These are phyloP conservation scores for Ophioderma brevispina DNA, from an alignment of 35 echinoderm and acorn worm genomes.

Conservation along the genomic window DNA sequence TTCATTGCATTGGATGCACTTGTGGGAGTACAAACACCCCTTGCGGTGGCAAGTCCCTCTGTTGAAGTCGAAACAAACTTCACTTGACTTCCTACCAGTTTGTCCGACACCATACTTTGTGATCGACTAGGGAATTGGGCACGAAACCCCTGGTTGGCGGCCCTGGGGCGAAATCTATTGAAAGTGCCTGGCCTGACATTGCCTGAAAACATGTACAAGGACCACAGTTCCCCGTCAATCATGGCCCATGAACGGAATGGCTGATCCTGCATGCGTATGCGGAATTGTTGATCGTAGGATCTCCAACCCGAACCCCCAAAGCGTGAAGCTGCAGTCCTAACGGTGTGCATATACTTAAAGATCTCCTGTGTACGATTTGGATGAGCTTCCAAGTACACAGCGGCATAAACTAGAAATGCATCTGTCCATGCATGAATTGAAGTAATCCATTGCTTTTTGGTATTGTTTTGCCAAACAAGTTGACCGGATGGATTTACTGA, in stretches of 20 bases:
- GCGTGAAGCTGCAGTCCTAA: neutral
- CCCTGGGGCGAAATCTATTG: too few relatives aligned
- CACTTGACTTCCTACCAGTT: too few relatives aligned
- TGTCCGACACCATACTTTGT: too few relatives aligned
- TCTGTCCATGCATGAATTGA: conserved; percentile 14
- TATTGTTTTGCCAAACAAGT: neutral
- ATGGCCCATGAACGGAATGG: conserved; percentile 5
- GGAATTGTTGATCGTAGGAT: conserved; percentile 4
- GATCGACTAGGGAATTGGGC: too few relatives aligned
- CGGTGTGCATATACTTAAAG: conserved; percentile 1
- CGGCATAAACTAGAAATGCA: neutral
- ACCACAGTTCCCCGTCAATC: conserved; percentile 21
- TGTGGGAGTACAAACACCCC: too few relatives aligned
- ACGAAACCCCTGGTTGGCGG: too few relatives aligned
- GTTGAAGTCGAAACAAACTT: too few relatives aligned
- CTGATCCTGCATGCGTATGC: neutral
- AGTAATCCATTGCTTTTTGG: neutral
- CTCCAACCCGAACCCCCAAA: conserved; percentile 22
- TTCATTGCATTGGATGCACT: too few relatives aligned
- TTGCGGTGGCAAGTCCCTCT: too few relatives aligned
- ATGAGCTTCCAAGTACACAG: neutral
- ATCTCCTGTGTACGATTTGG: neutral
- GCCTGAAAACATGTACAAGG: neutral
- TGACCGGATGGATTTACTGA: neutral
- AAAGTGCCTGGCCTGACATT: too few relatives aligned